Conservation (phyloP, 2,797 vertebrate species). For the Coreius guichenoti region DNA sequence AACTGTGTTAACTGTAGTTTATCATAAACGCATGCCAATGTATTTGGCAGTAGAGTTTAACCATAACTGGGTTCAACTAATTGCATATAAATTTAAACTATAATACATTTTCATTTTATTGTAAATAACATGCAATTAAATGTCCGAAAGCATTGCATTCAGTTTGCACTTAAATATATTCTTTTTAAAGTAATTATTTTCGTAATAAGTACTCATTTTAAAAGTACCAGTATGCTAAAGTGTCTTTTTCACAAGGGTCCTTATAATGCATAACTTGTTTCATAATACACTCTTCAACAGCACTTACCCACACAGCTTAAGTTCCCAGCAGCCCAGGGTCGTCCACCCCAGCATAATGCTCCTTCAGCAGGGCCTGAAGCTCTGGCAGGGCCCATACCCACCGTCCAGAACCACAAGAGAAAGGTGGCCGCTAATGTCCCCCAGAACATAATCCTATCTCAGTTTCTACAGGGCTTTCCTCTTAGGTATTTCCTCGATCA, state of each 20-base stretch:
- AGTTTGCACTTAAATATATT: neutral
- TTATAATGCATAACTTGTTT: neutral
- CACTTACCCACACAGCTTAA: constrained; percentile 77
- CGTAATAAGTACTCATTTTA: neutral
- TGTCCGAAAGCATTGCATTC: neutral
- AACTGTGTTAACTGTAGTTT: neutral
- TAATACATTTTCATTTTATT: neutral
- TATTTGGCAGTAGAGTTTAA: neutral
- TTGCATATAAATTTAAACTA: neutral
- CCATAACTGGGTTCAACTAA: neutral
- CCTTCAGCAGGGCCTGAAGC: neutral
- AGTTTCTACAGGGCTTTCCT: constrained; percentile 61
- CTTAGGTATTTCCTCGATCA: constrained; percentile 72
- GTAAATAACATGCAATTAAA: neutral
- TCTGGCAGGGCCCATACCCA: constrained; percentile 48
- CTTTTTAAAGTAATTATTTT: neutral
- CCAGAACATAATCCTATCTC: constrained; percentile 81
- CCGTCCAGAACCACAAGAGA: constrained; percentile 50
- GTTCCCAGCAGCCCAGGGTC: constrained; percentile 60
- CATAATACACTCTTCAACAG: too few relatives aligned
- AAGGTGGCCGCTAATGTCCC: constrained; percentile 70
- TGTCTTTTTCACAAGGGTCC: neutral
- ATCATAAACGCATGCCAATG: neutral
- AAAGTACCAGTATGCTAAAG: neutral
- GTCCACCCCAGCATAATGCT: constrained; percentile 70